Evolutionary conservation across 2,888 invertebrate species (phyloP), one percentile per base, ranked within the genome.

Genomic region (Drosophila heteroneura): DNA sequence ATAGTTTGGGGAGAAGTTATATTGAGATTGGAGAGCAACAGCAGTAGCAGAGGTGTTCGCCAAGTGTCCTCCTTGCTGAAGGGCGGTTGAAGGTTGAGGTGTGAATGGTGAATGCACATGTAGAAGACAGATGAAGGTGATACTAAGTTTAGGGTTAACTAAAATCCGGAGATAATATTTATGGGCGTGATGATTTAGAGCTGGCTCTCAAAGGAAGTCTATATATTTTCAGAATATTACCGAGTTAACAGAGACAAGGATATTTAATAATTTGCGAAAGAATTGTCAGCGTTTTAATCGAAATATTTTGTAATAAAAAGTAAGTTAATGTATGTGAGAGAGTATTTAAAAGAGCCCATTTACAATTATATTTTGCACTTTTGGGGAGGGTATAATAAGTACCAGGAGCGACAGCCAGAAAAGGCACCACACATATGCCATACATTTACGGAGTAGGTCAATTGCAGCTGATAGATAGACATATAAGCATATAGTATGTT

Each of bases 81-180:
- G 82, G 78, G 72, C 73, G 65, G 57, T 60, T 67, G 68, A 74
- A 78, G 78, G 75, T 70, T 70, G 75, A 65, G 67, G 61, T 63
- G 54, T 58, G 28, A 19, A 63, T 22, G 44, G 58, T 60, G n/a
- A 51, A 72, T 64, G 49, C 51, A 44, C 35, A 14, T 26, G 35
- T 33, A 16, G 28, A 28, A 67, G 47, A 39, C 58, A 61, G 41
- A 32, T 49, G 32, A 57, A 61, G 52, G 54, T 75, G 64, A 61
- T 64, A 52, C 56, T 30, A 28, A 60, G 26, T 35, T 57, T 30
- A 35, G 41, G 33, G 35, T 19, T 47, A 26, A 26, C 47, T 47
- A 54, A 33, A 39, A 62, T 62, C 33, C 30, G 9, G 2, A 47
- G 47, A 47, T 47, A 26, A 47, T 47, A 47, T 47, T 47, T 47